These are phyloP conservation scores for Pristionchus fissidentatus DNA, from an alignment of 2,888 invertebrate genomes.

Conservation along the genomic window DNA sequence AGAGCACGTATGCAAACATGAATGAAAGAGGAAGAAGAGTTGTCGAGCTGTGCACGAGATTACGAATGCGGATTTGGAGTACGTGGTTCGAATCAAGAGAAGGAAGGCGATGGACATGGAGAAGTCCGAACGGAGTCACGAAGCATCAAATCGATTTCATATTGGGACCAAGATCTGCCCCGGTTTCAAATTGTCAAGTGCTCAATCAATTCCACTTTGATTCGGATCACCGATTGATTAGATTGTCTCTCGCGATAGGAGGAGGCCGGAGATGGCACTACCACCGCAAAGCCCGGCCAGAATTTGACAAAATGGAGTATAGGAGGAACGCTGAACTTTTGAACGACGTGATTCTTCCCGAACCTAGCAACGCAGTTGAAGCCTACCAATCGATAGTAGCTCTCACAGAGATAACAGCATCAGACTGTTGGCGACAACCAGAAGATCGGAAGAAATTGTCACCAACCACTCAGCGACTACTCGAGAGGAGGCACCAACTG, in stretches of 20 bases:
- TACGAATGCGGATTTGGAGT: too few species aligned
- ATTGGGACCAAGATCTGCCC: too few species aligned
- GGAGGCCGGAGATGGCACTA: not conserved
- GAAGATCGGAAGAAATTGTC: not conserved
- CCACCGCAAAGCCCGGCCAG: not conserved
- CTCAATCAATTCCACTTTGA: not conserved
- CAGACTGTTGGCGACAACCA: not conserved
- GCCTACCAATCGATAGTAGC: constrained; percentile 4
- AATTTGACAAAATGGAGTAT: not conserved
- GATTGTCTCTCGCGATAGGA: not conserved
- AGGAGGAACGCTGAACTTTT: not conserved
- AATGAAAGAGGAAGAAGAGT: constrained; percentile 31
- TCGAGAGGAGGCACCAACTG: not conserved
- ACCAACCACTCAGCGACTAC: not conserved
- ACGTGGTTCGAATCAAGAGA: too few species aligned
- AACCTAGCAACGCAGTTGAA: not conserved
- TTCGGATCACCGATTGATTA: not conserved
- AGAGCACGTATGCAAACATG: not conserved
- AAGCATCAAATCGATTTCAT: too few species aligned
- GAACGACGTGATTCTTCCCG: not conserved
- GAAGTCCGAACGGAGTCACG: too few species aligned
- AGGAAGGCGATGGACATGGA: too few species aligned
- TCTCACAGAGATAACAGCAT: not conserved
- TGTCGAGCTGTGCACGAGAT: not conserved
- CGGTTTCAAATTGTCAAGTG: constrained; percentile 16